Conservation (phyloP, 2,797 vertebrate species). For the Catharus ustulatus region DNA sequence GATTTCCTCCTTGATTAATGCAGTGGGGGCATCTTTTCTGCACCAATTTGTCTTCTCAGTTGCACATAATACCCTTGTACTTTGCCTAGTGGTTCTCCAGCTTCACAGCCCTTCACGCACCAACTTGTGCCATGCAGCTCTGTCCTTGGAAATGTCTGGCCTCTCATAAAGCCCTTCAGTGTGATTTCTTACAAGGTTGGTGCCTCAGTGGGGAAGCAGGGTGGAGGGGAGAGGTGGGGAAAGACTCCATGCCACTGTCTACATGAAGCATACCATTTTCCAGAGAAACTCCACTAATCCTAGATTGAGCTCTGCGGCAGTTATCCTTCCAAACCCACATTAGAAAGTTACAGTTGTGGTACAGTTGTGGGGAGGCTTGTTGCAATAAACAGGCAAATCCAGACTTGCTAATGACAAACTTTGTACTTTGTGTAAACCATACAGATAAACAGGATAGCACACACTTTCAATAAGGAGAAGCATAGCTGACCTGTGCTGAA, state of each 20-base stretch:
- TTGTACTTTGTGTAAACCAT: not conserved
- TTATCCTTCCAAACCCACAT: not conserved
- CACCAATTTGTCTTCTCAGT: not conserved
- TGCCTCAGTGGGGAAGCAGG: not conserved
- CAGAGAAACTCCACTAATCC: not conserved
- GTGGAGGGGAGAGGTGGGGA: not conserved
- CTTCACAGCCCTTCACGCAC: not conserved
- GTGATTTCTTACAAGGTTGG: not conserved
- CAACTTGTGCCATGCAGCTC: not conserved
- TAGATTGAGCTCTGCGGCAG: not conserved
- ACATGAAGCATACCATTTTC: not conserved
- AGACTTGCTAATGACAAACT: not conserved
- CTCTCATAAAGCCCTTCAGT: not conserved
- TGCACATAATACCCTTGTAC: not conserved
- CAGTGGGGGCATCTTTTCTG: not conserved
- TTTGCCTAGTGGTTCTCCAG: not conserved
- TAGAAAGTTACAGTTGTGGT: not conserved
- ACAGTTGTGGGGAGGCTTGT: not conserved
- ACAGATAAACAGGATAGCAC: not conserved
- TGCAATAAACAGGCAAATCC: not conserved
- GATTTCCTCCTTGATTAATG: not conserved
- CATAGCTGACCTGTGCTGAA: conserved; percentile 86
- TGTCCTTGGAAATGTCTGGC: not conserved
- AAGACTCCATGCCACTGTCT: not conserved
- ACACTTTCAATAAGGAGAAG: not conserved